Evolutionary conservation across 2,113 vertebrate species (phyloP), one percentile per base, ranked within the genome.

Genomic region (Nothoprocta perdicaria): DNA sequence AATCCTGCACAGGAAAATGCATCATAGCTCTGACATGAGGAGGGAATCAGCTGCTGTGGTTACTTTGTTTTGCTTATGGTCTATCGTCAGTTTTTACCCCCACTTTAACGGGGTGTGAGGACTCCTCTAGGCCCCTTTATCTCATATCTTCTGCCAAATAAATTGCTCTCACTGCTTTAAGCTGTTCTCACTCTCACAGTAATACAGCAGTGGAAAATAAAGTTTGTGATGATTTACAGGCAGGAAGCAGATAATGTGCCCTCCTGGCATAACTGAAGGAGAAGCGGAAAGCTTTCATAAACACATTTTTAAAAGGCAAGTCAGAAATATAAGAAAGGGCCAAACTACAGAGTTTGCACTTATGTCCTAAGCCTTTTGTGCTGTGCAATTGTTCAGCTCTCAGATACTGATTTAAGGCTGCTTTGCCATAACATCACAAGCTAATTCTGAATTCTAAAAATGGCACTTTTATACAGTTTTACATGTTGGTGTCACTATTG

Each of bases 141-240:
- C 87, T 81, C 82, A 13, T 71, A 89, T 48, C 88, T 92, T 55
- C 86, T 61, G 52, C 63, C 85, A 68, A 91, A 86, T 60, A 93
- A 95, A 92, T 63, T 76, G 61, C 77, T 91, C 88, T 84, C 60
- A 77, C 61, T 90, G 62, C 77, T 86, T 66, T 67, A 91, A 93
- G 84, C 74, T 89, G 71, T 76, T 90, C 87, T 94, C 80, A 88
- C 88, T 95, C 93, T 84, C 79, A 83, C 71, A 84, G 50, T 23
- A 83, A 83, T 48, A 82, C 40, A 84, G 71, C 29, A 92, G 27
- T 93, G 88, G 57, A 85, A 87, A 85, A 75, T 27, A 90, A 86
- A 84, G 45, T 84, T 94, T 82, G 79, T 86, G 84, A 71, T 88
- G 52, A 89, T 72, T 92, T 90, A 80, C 1, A 63, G 31, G 61